These are phyloP conservation scores for Poeciliopsis turrubarensis DNA, from an alignment of 2,113 vertebrate species.

Conservation along the genomic window DNA sequence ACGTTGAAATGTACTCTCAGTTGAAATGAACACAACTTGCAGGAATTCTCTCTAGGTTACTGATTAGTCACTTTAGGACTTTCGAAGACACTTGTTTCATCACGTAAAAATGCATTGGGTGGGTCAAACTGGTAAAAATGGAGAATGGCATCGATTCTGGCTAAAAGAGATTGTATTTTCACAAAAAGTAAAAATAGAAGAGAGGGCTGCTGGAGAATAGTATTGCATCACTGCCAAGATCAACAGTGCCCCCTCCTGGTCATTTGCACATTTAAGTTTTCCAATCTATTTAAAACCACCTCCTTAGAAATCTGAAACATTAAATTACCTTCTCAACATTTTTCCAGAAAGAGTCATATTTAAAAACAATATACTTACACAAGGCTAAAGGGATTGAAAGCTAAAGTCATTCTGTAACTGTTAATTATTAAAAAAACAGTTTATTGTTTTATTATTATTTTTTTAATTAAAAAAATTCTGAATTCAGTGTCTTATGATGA, in stretches of 20 bases:
- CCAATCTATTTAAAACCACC: too few relatives aligned
- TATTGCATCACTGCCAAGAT: conserved; percentile 26
- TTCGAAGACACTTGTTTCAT: conserved; percentile 21
- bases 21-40: neutral
- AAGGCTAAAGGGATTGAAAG: too few relatives aligned
- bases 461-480: too few relatives aligned
- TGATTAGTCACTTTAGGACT: conserved; percentile 8
- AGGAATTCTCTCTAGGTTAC: neutral
- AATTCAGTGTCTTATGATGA: too few relatives aligned
- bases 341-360: too few relatives aligned
- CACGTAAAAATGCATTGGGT: conserved; percentile 42
- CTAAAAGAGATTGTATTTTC: conserved; percentile 61
- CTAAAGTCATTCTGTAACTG: too few relatives aligned
- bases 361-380: too few relatives aligned
- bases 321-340: too few relatives aligned
- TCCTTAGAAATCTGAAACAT: too few relatives aligned
- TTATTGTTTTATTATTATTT: too few relatives aligned
- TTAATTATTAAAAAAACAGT: too few relatives aligned
- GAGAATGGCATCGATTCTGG: conserved; percentile 49
- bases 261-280: neutral
- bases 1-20: neutral
- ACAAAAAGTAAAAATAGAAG: conserved; percentile 66
- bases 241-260: conserved; percentile 66
- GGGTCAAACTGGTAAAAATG: conserved; percentile 51
- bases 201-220: conserved; percentile 8